A percentile compares a stretch with the other conserved stretches of the same genome.
phyloP scores from a whole-genome alignment of 1,140 invertebrate genomes.

The Portunus trituberculatus region DNA sequence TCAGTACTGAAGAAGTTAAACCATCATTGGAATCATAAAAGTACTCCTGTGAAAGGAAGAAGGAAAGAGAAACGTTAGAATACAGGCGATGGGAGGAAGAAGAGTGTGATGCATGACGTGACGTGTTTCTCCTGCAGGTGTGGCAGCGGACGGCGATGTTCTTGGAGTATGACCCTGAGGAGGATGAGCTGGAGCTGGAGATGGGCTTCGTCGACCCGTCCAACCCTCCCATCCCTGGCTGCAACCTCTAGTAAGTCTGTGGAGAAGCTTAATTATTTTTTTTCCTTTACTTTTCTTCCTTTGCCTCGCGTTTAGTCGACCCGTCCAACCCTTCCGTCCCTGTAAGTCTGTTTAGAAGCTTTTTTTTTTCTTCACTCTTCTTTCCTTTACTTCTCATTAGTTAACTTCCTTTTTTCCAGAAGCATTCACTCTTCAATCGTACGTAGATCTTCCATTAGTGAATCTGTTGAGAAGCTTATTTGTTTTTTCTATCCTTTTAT shows the following conservation, averaged over 20 bases:
- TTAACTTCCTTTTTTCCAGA: too few relatives aligned
- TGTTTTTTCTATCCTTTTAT: too few relatives aligned
- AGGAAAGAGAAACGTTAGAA: too few relatives aligned
- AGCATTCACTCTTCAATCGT: too few relatives aligned
- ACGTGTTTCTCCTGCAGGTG: slow-evolving; percentile 41
- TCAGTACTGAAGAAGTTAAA: too few relatives aligned
- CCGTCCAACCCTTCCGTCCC: too few relatives aligned
- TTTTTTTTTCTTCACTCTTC: too few relatives aligned
- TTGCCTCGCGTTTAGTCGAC: not conserved
- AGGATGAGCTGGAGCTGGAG: slow-evolving; percentile 75
- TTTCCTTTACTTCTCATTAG: not conserved
- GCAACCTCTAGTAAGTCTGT: slow-evolving; percentile 69
- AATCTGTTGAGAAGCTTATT: too few relatives aligned
- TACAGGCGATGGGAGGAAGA: not conserved
- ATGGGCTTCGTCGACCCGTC: slow-evolving; percentile 77
- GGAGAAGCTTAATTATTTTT: not conserved
- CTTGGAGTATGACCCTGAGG: slow-evolving; percentile 75
- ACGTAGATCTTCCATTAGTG: too few relatives aligned
- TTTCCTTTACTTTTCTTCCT: not conserved
- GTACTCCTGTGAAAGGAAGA: too few relatives aligned
- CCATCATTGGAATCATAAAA: too few relatives aligned
- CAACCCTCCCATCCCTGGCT: slow-evolving; percentile 75
- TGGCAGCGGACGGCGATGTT: slow-evolving; percentile 73
- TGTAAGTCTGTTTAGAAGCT: too few relatives aligned
- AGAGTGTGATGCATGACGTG: not conserved